Base-by-base conservation (phyloP, 2,797 vertebrate species). In the Poeciliopsis gracilis region DNA sequence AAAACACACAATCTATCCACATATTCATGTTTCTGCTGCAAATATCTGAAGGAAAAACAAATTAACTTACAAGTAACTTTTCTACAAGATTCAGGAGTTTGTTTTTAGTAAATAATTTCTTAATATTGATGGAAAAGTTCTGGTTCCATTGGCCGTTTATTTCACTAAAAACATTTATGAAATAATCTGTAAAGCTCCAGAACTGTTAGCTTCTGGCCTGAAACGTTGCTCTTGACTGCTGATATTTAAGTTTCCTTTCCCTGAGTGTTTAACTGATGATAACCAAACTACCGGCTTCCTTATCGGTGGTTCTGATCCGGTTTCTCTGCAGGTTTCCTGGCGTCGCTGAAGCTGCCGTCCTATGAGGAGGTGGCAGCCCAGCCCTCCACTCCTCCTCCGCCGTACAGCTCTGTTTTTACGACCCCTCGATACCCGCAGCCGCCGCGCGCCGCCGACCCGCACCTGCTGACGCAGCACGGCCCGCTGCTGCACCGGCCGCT, bases 341-440 rank as follows among this genome's bases (percentile, higher is more conserved):
- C 97, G 7, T 96, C 97, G 28, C 96, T 98, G 86, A 98, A 98
- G 94, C 95, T 98, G 69, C 98, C 98, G 0, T 97, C 97, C 82
- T 99, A 99, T 0, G 98, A 98, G 91, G 97, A 98, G 86, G 97
- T 98, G 76, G 97, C 96, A 0, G 96, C 96, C 46, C 96, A 95
- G 51, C 97, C 97, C 2, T 94, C 95, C 82, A 98, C 97, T 0
- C 98, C 97, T 0, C 98, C 97, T 0, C 97, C 98, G 0, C 97
- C 98, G 0, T 98, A 98, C 91, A 97, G 97, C 82, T 91, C 96
- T 0, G 93, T 97, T 49, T 95, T 95, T 55, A 94, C 94, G 43
- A 84, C 93, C 46, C 93, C 93, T 0, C 91, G 93, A 1, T 95
- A 94, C 82, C 93, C 93, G 0, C 94, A 95, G 78, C 93, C 94